A percentile compares a stretch with the other conserved stretches of the same genome.
These are phyloP conservation scores for Bolinopsis microptera DNA, from an alignment of 37 sponge, comb jelly and placozoan genomes.

Conservation along the genomic window DNA sequence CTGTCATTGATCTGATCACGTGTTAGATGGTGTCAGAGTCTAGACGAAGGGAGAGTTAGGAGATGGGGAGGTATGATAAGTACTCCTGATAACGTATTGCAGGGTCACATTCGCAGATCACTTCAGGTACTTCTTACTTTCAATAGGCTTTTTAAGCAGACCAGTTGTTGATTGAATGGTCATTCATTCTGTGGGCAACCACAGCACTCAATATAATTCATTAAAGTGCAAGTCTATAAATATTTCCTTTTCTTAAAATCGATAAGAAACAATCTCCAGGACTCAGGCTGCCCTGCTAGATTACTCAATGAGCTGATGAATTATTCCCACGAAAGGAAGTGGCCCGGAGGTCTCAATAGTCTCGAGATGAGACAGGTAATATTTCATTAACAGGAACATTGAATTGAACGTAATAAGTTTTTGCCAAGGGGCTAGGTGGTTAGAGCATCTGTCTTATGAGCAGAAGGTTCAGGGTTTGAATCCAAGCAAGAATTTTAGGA, in stretches of 20 bases:
- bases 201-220: too few species aligned
- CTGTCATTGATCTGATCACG: too few species aligned
- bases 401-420: too few species aligned
- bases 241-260: too few species aligned
- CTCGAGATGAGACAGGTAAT: constrained; percentile 85
- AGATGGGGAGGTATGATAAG: constrained; percentile 98
- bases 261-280: too few species aligned
- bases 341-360: constrained; percentile 91
- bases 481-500: too few species aligned
- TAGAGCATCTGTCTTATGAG: too few species aligned
- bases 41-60: constrained; percentile 73
- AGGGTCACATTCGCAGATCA: constrained; percentile 84
- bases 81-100: constrained; percentile 91
- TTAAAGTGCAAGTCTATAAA: too few species aligned
- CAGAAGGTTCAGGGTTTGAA: too few species aligned
- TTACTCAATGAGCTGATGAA: constrained; percentile 84
- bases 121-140: constrained; percentile 62
- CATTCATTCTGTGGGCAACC: too few species aligned
- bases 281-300: constrained; percentile 86
- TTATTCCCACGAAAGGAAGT: constrained; percentile 90
- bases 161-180: neutral
- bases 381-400: too few species aligned
- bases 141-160: neutral
- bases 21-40: constrained; percentile 66
- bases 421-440: too few species aligned